phyloP scores from a whole-genome alignment of 2,888 invertebrate species.

The Eupelmus urozonus region DNA sequence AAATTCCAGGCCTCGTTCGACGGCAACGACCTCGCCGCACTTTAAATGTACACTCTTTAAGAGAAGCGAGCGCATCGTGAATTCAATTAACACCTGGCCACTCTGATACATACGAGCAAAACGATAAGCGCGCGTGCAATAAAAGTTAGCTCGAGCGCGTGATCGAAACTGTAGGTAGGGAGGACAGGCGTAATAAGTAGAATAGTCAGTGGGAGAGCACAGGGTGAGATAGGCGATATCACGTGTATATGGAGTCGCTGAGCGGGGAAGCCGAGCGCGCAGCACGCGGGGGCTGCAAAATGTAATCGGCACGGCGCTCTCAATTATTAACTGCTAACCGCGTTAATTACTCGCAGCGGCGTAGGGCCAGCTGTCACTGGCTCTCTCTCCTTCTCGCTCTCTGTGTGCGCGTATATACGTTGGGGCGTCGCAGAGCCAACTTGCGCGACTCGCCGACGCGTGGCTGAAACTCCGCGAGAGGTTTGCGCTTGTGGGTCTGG shows the following conservation, averaged over 20 bases:
- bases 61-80: background rate
- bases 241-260: too few species aligned
- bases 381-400: too few species aligned
- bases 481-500: too few species aligned
- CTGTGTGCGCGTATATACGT: conserved; percentile 60
- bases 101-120: background rate
- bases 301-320: conserved; percentile 75
- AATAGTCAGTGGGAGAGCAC: conserved; percentile 8
- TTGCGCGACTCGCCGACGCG: too few species aligned
- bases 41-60: too few species aligned
- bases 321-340: conserved; percentile 76
- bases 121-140: background rate
- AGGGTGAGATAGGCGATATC: conserved; percentile 5
- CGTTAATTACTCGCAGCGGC: conserved; percentile 75
- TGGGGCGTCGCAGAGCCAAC: conserved; percentile 62
- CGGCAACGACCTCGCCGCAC: too few species aligned
- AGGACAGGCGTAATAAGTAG: conserved; percentile 34
- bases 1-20: too few species aligned
- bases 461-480: too few species aligned
- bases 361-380: conserved; percentile 71
- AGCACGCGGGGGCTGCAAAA: conserved; percentile 73
- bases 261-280: too few species aligned
- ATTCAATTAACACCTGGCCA: background rate
- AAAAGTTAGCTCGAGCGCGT: background rate
- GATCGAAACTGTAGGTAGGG: background rate